Evolutionary conservation across 2,113 vertebrate species (phyloP).

Genomic region (Struthio camelus): DNA sequence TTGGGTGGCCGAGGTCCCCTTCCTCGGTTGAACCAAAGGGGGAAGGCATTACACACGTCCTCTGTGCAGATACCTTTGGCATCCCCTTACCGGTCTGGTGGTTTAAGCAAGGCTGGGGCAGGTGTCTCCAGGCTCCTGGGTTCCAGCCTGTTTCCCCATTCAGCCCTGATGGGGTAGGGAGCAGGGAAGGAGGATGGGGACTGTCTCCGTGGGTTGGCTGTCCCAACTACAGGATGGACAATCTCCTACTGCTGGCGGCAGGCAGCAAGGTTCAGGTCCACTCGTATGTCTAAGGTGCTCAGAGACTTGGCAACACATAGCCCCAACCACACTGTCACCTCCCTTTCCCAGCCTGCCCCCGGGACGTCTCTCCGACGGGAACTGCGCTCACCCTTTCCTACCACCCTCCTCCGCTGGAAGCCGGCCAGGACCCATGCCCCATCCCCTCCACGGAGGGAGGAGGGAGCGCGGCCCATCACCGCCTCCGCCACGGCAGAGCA

Average conservation of each 20-base stretch:
- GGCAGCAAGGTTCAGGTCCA: not conserved
- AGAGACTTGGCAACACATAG: not conserved
- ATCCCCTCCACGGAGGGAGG: no score
- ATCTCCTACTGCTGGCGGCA: not conserved
- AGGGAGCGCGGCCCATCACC: rapidly evolving
- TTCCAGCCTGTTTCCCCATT: not conserved
- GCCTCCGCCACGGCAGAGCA: not conserved
- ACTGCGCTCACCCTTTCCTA: not conserved
- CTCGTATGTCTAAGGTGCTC: not conserved
- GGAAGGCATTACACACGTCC: not conserved
- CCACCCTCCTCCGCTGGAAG: not conserved
- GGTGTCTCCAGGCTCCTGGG: not conserved
- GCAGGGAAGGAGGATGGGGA: not conserved
- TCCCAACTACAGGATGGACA: no score
- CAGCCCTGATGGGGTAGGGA: not conserved
- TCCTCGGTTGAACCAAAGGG: not conserved
- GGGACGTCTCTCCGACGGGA: no score
- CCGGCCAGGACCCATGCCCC: no score
- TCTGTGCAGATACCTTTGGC: not conserved
- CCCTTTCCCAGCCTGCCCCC: no score
- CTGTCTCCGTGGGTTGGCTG: not conserved
- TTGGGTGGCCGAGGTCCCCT: not conserved
- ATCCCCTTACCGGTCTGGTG: not conserved
- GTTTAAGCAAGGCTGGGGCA: not conserved
- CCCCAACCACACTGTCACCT: not conserved